Evolutionary conservation across 2,888 invertebrate genomes (phyloP).

Genomic region (Nomada hirtipes): DNA sequence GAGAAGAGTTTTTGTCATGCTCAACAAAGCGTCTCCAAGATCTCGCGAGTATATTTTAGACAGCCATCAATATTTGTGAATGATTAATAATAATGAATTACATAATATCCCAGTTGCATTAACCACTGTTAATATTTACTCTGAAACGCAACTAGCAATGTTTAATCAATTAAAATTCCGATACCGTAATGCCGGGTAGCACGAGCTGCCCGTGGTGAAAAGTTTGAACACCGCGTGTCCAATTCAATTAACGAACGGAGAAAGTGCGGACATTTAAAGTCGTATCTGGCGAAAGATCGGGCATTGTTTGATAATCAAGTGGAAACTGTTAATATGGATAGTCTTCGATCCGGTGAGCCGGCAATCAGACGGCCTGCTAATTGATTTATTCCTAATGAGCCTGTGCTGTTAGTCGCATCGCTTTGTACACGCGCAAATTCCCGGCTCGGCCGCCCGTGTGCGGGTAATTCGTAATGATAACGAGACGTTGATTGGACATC

Average conservation of each 20-base stretch:
- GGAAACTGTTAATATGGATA: slow-evolving; percentile 58
- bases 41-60: too few species aligned
- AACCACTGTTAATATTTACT: too few species aligned
- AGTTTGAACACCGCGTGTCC: not conserved
- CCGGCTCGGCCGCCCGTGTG: slow-evolving; percentile 29
- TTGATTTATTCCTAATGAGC: slow-evolving; percentile 73
- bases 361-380: slow-evolving; percentile 63
- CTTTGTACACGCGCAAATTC: slow-evolving; percentile 57
- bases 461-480: slow-evolving; percentile 62
- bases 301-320: slow-evolving; percentile 61
- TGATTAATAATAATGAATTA: too few species aligned
- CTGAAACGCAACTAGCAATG: too few species aligned
- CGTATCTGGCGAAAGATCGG: slow-evolving; percentile 45
- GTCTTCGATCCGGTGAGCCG: slow-evolving; percentile 56
- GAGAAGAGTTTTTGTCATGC: too few species aligned
- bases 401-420: slow-evolving; percentile 47
- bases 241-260: not conserved
- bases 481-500: slow-evolving; percentile 54
- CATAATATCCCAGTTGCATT: too few species aligned
- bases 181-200: too few species aligned
- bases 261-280: not conserved
- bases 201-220: too few species aligned
- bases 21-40: too few species aligned
- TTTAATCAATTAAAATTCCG: too few species aligned
- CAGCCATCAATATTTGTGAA: too few species aligned